Evolutionary conservation across 2,888 invertebrate genomes (phyloP), one percentile per base, ranked within the genome.

Genomic region (Caenorhabditis doughertyi): DNA sequence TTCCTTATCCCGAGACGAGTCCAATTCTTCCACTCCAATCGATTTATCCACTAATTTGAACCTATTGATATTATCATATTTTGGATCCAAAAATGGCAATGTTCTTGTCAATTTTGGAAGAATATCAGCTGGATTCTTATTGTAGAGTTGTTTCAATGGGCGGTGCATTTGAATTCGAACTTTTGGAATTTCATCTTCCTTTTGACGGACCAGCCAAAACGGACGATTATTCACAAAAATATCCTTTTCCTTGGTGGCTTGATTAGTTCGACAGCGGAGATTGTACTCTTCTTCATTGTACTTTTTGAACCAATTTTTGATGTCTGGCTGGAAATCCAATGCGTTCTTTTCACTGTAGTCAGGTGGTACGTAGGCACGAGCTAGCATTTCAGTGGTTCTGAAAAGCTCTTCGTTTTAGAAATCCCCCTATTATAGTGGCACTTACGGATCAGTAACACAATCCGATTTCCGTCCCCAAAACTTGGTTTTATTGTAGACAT

Each of bases 141-240:
- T 11, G 32, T 65, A 49, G 13, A 65, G 4, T 13, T 49, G 64
- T 21, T 32, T 32, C 32, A 65, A 49, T 1, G 64, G 64, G 9
- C 32, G 49, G 29, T 65, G 64, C 29, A 65, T 13, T n/a, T 65
- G 64, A 32, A 65, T 65, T 49, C 47, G 64, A 65, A 65, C 64
- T 35, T 65, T 65, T 16, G 64, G 64, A 49, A 49, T 49, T 1
- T 65, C 64, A 18, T 44, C 47, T 11, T 8, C 27, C 2, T 25
- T 25, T 16, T 9, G n/a, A 8, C 25, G 44, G 5, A 27, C 18
- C 32, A 65, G 18, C 64, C 64, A 65, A 29, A 65, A 65, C 23
- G 64, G 64, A 13, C 64, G 64, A 27, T 32, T 49, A 16, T 65
- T 65, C 5, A 65, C 1, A 13, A 65, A 65, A 13, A 65, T 32